A percentile compares a stretch with the other conserved stretches of the same genome.
phyloP scores from a whole-genome alignment of 1,140 invertebrate species.

The Bombus terrestris region DNA sequence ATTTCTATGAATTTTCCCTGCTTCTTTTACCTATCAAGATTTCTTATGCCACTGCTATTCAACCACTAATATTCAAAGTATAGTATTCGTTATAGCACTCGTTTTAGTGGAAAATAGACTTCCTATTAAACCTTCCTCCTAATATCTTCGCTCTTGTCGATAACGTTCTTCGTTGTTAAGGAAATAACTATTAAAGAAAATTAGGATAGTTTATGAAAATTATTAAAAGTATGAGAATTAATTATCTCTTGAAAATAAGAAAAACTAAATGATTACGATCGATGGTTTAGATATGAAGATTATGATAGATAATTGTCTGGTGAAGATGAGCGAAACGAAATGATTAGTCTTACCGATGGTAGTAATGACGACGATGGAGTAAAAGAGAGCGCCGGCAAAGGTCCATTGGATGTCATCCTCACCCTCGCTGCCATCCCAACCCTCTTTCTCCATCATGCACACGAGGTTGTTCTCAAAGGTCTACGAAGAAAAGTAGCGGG shows the following conservation, averaged over 20 bases:
- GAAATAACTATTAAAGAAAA: no score
- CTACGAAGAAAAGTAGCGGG: slow-evolving; percentile 70
- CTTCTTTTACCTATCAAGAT: neutral
- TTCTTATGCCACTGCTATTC: neutral
- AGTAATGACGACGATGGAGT: slow-evolving; percentile 98
- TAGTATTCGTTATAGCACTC: no score
- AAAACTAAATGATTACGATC: no score
- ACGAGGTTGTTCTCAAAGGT: slow-evolving; percentile 92
- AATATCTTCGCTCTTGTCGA: no score
- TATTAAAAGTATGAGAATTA: no score
- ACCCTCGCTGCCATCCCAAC: slow-evolving; percentile 95
- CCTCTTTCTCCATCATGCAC: slow-evolving; percentile 92
- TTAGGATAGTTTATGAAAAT: no score
- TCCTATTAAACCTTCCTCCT: no score
- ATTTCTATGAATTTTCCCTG: neutral
- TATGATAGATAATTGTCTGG: neutral
- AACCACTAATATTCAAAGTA: neutral
- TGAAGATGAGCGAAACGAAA: neutral
- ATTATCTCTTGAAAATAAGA: no score
- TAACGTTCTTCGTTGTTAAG: no score
- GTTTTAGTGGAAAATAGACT: no score
- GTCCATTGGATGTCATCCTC: slow-evolving; percentile 92
- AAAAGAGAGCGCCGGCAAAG: slow-evolving; percentile 95
- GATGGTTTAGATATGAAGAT: neutral
- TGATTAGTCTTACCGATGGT: slow-evolving; percentile 91